Evolutionary conservation across 2,797 vertebrate species (phyloP).

Genomic region (Balearica regulorum): DNA sequence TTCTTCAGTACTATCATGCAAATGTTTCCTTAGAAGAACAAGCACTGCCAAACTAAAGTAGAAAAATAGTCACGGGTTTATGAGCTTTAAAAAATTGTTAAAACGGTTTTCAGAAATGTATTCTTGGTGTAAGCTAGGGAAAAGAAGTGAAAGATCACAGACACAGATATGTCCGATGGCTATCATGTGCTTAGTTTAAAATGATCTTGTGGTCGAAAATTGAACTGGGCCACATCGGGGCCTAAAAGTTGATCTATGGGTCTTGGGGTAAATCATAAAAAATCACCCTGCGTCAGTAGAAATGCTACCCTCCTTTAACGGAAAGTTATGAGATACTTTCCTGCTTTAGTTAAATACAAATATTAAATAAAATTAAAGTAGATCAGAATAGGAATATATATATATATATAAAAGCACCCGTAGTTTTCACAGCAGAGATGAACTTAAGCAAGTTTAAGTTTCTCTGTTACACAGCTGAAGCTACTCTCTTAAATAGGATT

Average conservation of each 20-base stretch:
- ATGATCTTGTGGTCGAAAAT: background rate
- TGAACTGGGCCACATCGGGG: background rate
- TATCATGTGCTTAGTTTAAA: background rate
- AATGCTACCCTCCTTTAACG: background rate
- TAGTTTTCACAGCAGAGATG: background rate
- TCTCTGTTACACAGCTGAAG: background rate
- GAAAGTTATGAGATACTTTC: background rate
- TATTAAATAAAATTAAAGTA: background rate
- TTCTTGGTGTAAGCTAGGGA: background rate
- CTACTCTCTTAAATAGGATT: background rate
- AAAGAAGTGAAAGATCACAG: background rate
- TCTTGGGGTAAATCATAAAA: background rate
- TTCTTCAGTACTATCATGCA: background rate
- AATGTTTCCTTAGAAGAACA: conserved; percentile 38
- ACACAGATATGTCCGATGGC: background rate
- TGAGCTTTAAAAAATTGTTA: background rate
- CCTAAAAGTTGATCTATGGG: background rate
- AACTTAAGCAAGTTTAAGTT: background rate
- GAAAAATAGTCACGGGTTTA: conserved; percentile 1
- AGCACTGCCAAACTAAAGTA: background rate
- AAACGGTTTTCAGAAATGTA: background rate
- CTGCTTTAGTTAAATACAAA: background rate
- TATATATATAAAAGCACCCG: background rate
- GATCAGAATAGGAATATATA: background rate
- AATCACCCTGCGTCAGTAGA: background rate